phyloP scores from a whole-genome alignment of 2,797 vertebrate genomes.

The Erethizon dorsatum region DNA sequence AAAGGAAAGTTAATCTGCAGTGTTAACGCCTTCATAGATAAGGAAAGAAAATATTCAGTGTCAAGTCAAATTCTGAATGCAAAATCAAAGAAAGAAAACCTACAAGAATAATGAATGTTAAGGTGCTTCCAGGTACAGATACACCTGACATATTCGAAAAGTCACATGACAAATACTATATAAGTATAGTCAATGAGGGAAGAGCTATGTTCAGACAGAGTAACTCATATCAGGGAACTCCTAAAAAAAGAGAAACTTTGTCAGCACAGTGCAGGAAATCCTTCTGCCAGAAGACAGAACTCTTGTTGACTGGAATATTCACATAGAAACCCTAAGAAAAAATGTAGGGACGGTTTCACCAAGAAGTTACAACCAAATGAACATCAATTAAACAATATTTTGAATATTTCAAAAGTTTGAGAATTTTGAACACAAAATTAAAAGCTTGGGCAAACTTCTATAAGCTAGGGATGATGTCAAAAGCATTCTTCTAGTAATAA shows the following conservation, averaged over 20 bases:
- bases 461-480: not conserved
- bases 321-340: not conserved
- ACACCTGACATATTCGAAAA: not conserved
- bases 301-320: not conserved
- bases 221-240: not conserved
- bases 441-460: slow-evolving; percentile 21
- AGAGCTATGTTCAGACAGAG: not conserved
- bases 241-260: not conserved
- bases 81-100: slow-evolving; percentile 33
- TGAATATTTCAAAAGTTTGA: slow-evolving; percentile 20
- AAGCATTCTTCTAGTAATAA: not conserved
- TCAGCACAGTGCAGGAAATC: not conserved
- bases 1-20: slow-evolving; percentile 11
- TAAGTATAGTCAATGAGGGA: not conserved
- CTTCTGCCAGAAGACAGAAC: slow-evolving; percentile 17
- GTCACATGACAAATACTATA: not conserved
- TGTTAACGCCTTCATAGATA: not conserved
- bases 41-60: slow-evolving; percentile 12
- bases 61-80: slow-evolving; percentile 29
- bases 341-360: not conserved
- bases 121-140: not conserved
- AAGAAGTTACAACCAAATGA: slow-evolving; percentile 10
- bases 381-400: slow-evolving; percentile 38
- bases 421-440: slow-evolving; percentile 31
- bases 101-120: not conserved